Percentiles rank a stretch among this genome's conserved stretches.
Evolutionary conservation across 2,888 invertebrate genomes (phyloP).

Genomic region (Noctua fimbriata): DNA sequence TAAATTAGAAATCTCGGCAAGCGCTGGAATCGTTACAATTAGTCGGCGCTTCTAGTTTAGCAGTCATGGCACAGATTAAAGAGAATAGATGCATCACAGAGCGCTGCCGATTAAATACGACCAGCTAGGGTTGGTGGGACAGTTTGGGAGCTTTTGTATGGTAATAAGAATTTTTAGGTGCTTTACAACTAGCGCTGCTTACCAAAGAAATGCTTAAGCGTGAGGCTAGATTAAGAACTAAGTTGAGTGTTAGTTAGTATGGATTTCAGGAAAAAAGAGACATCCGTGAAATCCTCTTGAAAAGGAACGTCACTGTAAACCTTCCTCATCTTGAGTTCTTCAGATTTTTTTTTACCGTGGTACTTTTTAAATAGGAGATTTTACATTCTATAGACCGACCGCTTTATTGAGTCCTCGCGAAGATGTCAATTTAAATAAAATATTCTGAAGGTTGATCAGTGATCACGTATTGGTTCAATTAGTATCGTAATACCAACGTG

Average conservation of each 20-base stretch:
- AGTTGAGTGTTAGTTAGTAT: not conserved
- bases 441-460: too few relatives aligned
- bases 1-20: conserved; percentile 66
- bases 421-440: too few relatives aligned
- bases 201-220: not conserved
- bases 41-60: conserved; percentile 72
- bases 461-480: too few relatives aligned
- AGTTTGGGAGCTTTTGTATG: too few relatives aligned
- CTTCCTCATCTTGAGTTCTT: not conserved
- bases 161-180: not conserved
- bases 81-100: conserved; percentile 77
- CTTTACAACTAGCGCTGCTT: not conserved
- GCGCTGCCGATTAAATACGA: conserved; percentile 74
- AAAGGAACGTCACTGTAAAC: not conserved
- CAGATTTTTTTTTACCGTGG: not conserved
- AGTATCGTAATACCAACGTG: too few relatives aligned
- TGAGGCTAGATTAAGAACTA: not conserved
- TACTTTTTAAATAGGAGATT: not conserved
- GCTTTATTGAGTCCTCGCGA: too few relatives aligned
- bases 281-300: not conserved
- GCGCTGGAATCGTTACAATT: conserved; percentile 69
- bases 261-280: not conserved
- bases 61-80: conserved; percentile 75
- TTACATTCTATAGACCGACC: too few relatives aligned
- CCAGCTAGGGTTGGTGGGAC: conserved; percentile 71